Evolutionary conservation across 2,888 invertebrate species (phyloP).

Genomic region (Neoascia interrupta): DNA sequence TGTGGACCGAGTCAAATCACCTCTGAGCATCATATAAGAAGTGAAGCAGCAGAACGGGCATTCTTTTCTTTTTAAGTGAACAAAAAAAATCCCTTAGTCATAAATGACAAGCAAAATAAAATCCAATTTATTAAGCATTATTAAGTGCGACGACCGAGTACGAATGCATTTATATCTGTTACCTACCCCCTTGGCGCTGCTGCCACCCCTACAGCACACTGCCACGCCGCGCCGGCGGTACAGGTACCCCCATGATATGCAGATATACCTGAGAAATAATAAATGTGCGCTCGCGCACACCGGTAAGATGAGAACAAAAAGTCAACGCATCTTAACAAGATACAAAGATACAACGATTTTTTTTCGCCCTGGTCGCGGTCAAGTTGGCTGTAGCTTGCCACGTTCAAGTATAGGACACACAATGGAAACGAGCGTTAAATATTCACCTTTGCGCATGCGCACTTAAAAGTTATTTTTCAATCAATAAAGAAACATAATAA

Average conservation of each 20-base stretch:
- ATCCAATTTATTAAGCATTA: conserved; percentile 80
- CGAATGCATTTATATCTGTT: conserved; percentile 65
- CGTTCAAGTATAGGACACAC: conserved; percentile 22
- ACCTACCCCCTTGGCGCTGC: conserved; percentile 20
- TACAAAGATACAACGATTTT: conserved; percentile 57
- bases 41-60: conserved; percentile 8
- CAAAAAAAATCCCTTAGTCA: conserved; percentile 63
- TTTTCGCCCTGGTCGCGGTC: conserved; percentile 2
- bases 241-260: conserved; percentile 28
- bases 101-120: conserved; percentile 74
- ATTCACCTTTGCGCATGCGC: conserved; percentile 66
- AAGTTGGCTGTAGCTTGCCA: no score
- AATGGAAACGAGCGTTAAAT: conserved; percentile 57
- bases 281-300: conserved; percentile 44
- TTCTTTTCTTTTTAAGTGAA: no score
- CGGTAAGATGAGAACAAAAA: conserved; percentile 4
- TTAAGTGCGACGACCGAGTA: conserved; percentile 77
- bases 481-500: conserved; percentile 71
- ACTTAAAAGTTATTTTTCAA: conserved; percentile 70
- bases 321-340: conserved; percentile 51
- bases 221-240: neutral
- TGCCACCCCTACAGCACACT: neutral
- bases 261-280: conserved; percentile 54
- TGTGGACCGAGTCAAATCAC: conserved; percentile 15
- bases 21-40: conserved; percentile 35